phyloP scores from a whole-genome alignment of 2,113 vertebrate species.

The Amia ocellicauda region DNA sequence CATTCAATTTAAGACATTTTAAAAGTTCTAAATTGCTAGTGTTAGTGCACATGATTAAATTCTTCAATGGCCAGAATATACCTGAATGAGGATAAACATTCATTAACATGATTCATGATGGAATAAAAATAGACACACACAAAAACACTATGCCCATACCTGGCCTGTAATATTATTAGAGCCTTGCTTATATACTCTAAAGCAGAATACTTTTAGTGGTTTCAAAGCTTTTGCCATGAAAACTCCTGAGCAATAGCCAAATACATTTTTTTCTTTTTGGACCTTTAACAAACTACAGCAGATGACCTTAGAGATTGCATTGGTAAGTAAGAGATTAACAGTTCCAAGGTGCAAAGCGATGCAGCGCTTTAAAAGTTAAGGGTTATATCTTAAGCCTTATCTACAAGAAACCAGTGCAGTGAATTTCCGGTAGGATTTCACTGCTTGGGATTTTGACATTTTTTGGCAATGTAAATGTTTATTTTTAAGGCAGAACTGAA shows the following conservation, averaged over 20 bases:
- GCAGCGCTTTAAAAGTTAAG: background rate
- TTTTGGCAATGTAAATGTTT: background rate
- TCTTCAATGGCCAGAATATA: too few species aligned
- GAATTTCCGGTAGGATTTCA: background rate
- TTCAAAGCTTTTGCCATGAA: background rate
- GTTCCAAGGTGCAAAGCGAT: background rate
- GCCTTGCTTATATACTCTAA: too few species aligned
- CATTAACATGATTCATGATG: too few species aligned
- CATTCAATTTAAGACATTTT: too few species aligned
- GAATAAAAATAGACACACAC: too few species aligned
- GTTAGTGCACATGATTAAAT: too few species aligned
- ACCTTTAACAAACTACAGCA: background rate
- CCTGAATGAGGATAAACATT: too few species aligned
- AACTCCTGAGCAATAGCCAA: background rate
- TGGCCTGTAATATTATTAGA: too few species aligned
- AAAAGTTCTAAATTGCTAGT: too few species aligned
- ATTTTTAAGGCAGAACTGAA: conserved; percentile 1
- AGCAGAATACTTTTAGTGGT: too few species aligned
- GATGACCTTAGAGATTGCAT: background rate
- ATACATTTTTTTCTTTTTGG: background rate
- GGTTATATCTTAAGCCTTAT: background rate
- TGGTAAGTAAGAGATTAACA: background rate
- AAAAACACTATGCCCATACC: too few species aligned
- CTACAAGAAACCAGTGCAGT: background rate
- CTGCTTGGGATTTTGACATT: background rate